Base-by-base conservation (phyloP, 2,888 invertebrate genomes). In the Melinopterus prodromus region DNA sequence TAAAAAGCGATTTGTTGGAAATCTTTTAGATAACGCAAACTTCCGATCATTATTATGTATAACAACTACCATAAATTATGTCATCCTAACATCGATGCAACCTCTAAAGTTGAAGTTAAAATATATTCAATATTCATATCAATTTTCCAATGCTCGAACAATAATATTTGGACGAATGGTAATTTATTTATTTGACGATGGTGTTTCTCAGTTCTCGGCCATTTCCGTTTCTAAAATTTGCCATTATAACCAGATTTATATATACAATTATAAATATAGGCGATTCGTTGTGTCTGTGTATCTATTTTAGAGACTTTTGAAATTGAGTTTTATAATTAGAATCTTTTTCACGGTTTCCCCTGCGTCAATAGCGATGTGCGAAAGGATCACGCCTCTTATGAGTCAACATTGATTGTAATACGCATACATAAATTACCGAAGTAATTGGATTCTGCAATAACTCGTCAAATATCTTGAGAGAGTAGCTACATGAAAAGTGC, bases 271-370 rank as follows among this genome's bases (percentile, higher is more conserved):
- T 53, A 53, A 9, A 9, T 53, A 53, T 53, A 53, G 53, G 7
- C 9, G 53, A 12, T 53, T 12, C 53, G 53, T 53, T 53, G 53
- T 53, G 53, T 53, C 53, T 53, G 53, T 53, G 53, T 7, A 12
- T 53, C 53, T 53, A 53, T 53, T 53, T 53, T 53, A 53, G 53
- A 53, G 53, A 53, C 53, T 53, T 53, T 53, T 53, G 53, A 53
- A 53, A 53, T 53, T 53, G 9, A 6, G 5, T 53, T 53, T 53
- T 53, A 53, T 53, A 53, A 53, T 53, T 53, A 53, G 53, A 53
- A 53, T 12, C 53, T 12, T 53, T 53, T 53, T 53, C 53, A 9
- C 53, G 53, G 12, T 7, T 26, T 53, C 53, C 12, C 53, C 53
- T 53, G 53, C 53, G 53, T 53, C 53, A 53, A 12, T 53, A 53